Evolutionary conservation across 2,797 vertebrate genomes (phyloP).

Genomic region (Gymnothorax javanicus): DNA sequence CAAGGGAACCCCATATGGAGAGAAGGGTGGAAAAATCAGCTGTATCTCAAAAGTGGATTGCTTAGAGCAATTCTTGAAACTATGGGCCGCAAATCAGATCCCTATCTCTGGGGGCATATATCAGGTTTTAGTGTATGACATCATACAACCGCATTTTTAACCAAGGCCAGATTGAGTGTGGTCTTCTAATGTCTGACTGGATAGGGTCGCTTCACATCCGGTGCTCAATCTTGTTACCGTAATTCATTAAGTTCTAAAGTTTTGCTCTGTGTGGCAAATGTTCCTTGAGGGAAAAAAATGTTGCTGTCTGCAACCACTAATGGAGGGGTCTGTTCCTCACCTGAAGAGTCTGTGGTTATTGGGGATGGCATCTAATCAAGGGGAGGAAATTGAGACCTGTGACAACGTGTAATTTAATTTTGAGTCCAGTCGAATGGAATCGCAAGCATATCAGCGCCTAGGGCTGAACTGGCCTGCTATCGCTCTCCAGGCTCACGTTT

Average conservation of each 20-base stretch:
- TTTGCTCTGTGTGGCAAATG: background rate
- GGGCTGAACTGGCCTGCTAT: background rate
- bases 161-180: background rate
- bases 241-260: background rate
- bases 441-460: background rate
- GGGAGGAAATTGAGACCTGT: conserved; percentile 50
- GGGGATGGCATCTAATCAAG: conserved; percentile 48
- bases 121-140: background rate
- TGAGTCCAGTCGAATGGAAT: conserved; percentile 45
- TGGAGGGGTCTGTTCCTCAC: background rate
- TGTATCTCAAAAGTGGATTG: background rate
- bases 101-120: background rate
- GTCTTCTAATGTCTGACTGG: background rate
- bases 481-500: background rate
- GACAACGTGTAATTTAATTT: conserved; percentile 50
- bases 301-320: background rate
- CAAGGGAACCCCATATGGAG: background rate
- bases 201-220: background rate
- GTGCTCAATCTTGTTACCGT: background rate
- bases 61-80: background rate
- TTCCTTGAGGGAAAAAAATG: background rate
- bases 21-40: background rate
- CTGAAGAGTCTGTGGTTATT: conserved; percentile 39
- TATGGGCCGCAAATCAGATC: background rate
- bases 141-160: background rate